phyloP scores from a whole-genome alignment of 2,888 invertebrate genomes.

The Cryptocephalus primarius region DNA sequence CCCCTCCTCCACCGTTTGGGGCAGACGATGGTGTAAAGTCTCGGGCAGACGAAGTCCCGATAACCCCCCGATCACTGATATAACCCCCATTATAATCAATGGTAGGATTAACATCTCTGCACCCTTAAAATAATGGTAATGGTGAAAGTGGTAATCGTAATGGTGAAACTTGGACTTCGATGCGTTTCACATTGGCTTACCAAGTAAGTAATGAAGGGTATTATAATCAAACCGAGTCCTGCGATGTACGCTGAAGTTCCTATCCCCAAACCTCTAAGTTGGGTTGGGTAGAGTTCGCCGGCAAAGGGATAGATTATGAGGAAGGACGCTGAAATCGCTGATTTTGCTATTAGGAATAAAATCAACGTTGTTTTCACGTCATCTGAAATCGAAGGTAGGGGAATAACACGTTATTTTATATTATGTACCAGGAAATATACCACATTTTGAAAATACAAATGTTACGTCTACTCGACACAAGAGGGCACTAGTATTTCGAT shows the following conservation, averaged over 20 bases:
- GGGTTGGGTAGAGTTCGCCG: conserved; percentile 84
- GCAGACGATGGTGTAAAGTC: conserved; percentile 70
- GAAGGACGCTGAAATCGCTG: conserved; percentile 82
- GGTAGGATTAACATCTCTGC: conserved; percentile 75
- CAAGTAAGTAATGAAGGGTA: conserved; percentile 85
- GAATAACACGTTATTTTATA: neutral
- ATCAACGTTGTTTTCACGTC: conserved; percentile 62
- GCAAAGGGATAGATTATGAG: conserved; percentile 88
- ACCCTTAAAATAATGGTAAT: conserved; percentile 55
- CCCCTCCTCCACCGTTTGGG: conserved; percentile 80
- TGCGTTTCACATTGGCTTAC: conserved; percentile 40
- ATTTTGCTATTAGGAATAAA: conserved; percentile 73
- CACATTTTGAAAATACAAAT: too few relatives aligned
- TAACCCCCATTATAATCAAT: conserved; percentile 70
- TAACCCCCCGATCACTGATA: conserved; percentile 72
- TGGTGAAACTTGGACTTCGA: too few relatives aligned
- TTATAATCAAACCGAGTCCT: conserved; percentile 76
- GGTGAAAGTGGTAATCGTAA: too few relatives aligned
- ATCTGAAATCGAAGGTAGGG: conserved; percentile 42
- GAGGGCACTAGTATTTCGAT: too few relatives aligned
- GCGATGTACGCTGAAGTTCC: conserved; percentile 86
- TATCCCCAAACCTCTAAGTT: conserved; percentile 78
- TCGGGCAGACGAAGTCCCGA: conserved; percentile 74
- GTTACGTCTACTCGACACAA: too few relatives aligned
- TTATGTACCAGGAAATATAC: too few relatives aligned